Evolutionary conservation across 2,113 vertebrate genomes (phyloP).

Genomic region (Canis aureus): DNA sequence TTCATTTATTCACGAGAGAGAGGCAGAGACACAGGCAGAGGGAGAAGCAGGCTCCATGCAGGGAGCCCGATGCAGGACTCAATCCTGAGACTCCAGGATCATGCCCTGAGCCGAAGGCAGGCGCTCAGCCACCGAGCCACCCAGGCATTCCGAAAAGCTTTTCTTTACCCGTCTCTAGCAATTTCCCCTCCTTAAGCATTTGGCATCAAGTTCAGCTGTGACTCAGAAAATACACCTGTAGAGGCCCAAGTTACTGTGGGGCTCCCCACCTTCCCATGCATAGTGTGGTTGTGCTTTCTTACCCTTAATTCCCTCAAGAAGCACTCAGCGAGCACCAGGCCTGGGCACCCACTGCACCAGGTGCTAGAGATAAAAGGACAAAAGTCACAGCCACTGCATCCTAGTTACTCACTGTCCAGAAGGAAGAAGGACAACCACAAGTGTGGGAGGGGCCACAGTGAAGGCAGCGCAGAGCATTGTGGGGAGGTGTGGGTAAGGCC

Average conservation of each 20-base stretch:
- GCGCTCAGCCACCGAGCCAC: too few relatives aligned
- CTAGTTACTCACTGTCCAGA: not conserved
- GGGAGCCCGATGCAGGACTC: too few relatives aligned
- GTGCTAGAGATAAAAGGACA: not conserved
- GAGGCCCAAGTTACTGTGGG: not conserved
- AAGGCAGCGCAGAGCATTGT: not conserved
- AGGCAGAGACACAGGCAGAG: too few relatives aligned
- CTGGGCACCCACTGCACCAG: not conserved
- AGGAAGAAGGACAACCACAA: not conserved
- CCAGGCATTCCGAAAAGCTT: not conserved
- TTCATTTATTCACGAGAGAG: too few relatives aligned
- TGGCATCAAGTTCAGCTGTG: not conserved
- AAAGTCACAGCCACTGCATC: not conserved
- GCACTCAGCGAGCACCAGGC: not conserved
- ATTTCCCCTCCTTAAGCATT: not conserved
- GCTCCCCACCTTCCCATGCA: not conserved
- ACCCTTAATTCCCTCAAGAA: not conserved
- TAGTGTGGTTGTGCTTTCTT: not conserved
- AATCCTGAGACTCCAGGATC: too few relatives aligned
- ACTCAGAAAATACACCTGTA: not conserved
- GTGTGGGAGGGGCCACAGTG: not conserved
- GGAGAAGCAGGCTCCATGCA: too few relatives aligned
- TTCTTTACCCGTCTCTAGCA: not conserved
- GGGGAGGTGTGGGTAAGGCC: not conserved
- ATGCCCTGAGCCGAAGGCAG: too few relatives aligned